Percentiles rank a stretch among this genome's conserved stretches.
phyloP scores from a whole-genome alignment of 2,797 vertebrate genomes.

The Liasis olivaceus region DNA sequence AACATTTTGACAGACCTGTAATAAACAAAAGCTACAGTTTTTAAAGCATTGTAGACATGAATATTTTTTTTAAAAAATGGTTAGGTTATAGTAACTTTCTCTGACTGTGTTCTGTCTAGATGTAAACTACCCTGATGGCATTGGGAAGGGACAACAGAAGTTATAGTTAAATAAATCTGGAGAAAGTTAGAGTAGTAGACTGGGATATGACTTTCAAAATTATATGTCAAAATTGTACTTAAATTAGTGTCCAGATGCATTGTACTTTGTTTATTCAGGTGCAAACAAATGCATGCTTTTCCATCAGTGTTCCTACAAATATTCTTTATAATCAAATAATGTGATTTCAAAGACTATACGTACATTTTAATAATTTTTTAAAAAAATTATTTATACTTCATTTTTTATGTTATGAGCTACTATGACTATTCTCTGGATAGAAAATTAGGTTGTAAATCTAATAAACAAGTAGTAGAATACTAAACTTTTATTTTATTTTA shows the following conservation, averaged over 20 bases:
- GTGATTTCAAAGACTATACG: background rate
- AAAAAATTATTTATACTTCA: background rate
- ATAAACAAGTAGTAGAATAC: background rate
- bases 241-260: background rate
- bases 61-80: background rate
- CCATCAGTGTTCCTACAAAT: background rate
- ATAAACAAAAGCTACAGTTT: background rate
- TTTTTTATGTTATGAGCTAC: background rate
- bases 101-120: background rate
- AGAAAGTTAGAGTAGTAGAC: background rate
- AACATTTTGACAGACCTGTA: background rate
- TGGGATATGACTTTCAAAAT: background rate
- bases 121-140: background rate
- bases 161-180: background rate
- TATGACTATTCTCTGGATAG: background rate
- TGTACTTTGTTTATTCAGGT: background rate
- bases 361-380: background rate
- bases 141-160: background rate
- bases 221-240: background rate
- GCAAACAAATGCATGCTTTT: background rate
- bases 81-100: background rate
- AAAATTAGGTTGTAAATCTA: background rate
- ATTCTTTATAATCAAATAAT: background rate
- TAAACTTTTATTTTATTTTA: background rate
- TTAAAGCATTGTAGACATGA: background rate